Base-by-base conservation (phyloP, 2,113 vertebrate species). In the Phalacrocorax carbo region DNA sequence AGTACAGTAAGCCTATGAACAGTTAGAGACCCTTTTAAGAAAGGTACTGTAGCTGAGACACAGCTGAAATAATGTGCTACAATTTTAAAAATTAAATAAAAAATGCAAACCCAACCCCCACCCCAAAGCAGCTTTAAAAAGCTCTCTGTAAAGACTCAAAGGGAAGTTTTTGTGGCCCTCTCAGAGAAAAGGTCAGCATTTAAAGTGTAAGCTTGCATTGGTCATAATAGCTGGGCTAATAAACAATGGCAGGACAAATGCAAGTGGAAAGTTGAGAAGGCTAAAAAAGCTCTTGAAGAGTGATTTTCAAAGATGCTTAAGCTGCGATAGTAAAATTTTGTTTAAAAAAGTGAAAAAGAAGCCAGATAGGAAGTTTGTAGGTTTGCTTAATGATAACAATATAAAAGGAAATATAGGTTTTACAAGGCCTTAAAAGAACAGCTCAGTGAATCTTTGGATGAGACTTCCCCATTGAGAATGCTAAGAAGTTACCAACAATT, bases 101-200 rank as follows among this genome's bases (percentile, higher is more conserved):
- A 32, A 40, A 1, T 0, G 0, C 8, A n/a, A n/a, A n/a, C 19
- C 26, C 26, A 32, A 34, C 4, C 1, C 1, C 1, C 26, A 34
- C 11, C 13, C 17, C 8, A 13, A 80, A 54, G 58, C 5, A 71
- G 11, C 27, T 15, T 66, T 79, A 29, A 52, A 32, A 16, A 52
- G 3, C 3, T 68, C 11, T 55, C 3, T 52, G 2, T 64, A 29
- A 46, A 64, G 54, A 38, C 29, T 69, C 18, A 17, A 5, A 86
- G 29, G 2, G 3, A 81, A 20, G 3, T 10, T 69, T 55, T 36
- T 77, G 49, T 73, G 20, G 10, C 18, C 3, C 14, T 95, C 15
- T 10, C 4, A 66, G 4, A 8, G 9, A 18, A 64, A 48, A 75
- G 13, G 5, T 60, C 7, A 66, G 21, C 4, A 21, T 94, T 77